These are phyloP conservation scores for Piprites chloris DNA, from an alignment of 2,113 vertebrate genomes.

Conservation along the genomic window DNA sequence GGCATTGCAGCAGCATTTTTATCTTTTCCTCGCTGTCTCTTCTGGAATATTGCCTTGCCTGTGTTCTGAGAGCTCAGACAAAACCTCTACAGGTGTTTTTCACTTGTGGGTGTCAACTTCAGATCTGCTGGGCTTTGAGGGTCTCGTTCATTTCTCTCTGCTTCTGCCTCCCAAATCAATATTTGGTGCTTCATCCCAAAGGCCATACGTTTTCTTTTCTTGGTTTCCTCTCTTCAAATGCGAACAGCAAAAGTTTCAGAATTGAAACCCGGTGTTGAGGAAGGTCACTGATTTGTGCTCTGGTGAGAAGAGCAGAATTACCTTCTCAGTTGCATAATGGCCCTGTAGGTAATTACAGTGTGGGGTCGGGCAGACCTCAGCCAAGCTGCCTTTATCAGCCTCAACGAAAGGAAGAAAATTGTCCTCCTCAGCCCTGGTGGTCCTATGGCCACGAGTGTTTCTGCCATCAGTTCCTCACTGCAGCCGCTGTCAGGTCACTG, in stretches of 20 bases:
- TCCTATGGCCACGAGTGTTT: neutral
- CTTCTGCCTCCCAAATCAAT: neutral
- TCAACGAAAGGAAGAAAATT: neutral
- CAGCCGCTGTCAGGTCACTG: neutral
- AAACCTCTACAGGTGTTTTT: neutral
- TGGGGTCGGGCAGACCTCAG: neutral
- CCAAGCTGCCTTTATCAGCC: neutral
- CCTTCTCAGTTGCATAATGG: neutral
- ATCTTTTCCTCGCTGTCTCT: neutral
- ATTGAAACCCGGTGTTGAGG: neutral
- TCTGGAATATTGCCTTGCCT: neutral
- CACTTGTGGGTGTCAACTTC: neutral
- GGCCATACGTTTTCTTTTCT: neutral
- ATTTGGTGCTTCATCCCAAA: neutral
- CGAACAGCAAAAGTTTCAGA: neutral
- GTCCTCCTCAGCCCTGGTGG: neutral
- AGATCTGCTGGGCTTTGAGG: neutral
- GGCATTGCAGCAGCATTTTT: neutral
- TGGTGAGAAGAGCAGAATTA: neutral
- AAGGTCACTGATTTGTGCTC: neutral
- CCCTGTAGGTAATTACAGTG: neutral
- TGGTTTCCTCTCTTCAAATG: neutral
- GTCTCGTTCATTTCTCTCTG: neutral
- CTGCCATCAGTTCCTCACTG: rapidly evolving
- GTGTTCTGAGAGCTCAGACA: neutral